Percentiles rank a stretch among this genome's conserved stretches.
Conservation (phyloP, 2,888 invertebrate genomes). For the Hypercompe scribonia region DNA sequence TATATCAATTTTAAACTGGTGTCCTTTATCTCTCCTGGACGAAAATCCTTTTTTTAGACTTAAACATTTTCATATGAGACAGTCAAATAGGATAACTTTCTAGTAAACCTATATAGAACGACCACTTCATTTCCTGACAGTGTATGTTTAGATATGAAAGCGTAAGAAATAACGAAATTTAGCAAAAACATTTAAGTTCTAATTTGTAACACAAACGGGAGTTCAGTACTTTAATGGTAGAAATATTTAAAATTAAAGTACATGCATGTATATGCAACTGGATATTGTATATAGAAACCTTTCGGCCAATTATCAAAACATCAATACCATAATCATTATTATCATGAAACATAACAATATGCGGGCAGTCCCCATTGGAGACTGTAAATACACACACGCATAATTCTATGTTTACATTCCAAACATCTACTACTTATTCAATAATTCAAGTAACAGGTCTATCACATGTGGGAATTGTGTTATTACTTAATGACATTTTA, state of each 20-base stretch:
- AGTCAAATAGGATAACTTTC: too few relatives aligned
- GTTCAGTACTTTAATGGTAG: not conserved
- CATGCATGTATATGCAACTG: not conserved
- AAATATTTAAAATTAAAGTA: not conserved
- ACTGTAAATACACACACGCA: conserved; percentile 56
- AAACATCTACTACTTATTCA: conserved; percentile 77
- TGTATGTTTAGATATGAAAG: not conserved
- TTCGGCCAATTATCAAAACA: conserved; percentile 25
- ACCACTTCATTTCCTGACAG: not conserved
- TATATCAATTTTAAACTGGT: not conserved
- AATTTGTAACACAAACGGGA: too few relatives aligned
- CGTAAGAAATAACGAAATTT: too few relatives aligned
- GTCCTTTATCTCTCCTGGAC: too few relatives aligned
- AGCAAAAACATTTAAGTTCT: too few relatives aligned
- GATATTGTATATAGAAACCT: not conserved
- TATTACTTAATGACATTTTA: conserved; percentile 1
- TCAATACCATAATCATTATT: conserved; percentile 21
- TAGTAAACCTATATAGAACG: too few relatives aligned
- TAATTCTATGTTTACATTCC: conserved; percentile 68
- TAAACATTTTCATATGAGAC: too few relatives aligned
- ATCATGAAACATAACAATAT: conserved; percentile 42
- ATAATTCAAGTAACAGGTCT: conserved; percentile 61
- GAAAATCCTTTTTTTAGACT: too few relatives aligned
- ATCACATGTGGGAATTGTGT: conserved; percentile 27
- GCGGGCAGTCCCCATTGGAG: conserved; percentile 40